A percentile compares a stretch with the other conserved stretches of the same genome.
These are phyloP conservation scores for Phyllostomus hastatus DNA, from an alignment of 2,113 vertebrate species.

Conservation along the genomic window DNA sequence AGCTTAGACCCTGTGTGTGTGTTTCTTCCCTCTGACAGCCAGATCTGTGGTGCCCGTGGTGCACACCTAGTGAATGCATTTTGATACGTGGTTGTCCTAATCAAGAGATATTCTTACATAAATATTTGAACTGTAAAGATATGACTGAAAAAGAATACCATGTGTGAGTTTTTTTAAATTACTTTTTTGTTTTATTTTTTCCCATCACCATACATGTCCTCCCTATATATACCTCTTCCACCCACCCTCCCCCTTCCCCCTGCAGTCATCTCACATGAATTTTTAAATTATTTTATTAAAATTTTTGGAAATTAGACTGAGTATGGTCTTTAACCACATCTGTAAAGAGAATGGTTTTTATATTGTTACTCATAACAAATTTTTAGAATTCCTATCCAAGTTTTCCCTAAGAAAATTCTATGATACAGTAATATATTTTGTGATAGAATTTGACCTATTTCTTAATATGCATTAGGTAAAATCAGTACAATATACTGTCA, in stretches of 20 bases:
- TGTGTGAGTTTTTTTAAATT: neutral
- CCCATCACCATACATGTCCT: no score
- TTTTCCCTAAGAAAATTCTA: slow-evolving; percentile 23
- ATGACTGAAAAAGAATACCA: neutral
- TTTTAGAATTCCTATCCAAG: neutral
- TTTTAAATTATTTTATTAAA: neutral
- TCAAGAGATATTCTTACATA: neutral
- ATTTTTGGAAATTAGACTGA: neutral
- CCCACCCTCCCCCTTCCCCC: no score
- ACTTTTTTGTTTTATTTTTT: neutral
- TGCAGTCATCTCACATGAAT: neutral
- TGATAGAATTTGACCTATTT: slow-evolving; percentile 7
- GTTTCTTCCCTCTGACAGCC: neutral
- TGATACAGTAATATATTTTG: neutral
- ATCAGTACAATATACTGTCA: neutral
- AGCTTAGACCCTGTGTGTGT: neutral
- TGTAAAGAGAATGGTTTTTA: neutral
- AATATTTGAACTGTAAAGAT: neutral
- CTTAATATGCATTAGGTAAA: slow-evolving; percentile 4
- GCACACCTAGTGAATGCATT: neutral
- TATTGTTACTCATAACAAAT: neutral
- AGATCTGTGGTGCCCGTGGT: neutral
- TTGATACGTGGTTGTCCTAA: neutral
- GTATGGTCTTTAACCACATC: neutral
- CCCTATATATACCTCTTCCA: no score